Base-by-base conservation (phyloP, 2,888 invertebrate species). In the Dryococelus australis region DNA sequence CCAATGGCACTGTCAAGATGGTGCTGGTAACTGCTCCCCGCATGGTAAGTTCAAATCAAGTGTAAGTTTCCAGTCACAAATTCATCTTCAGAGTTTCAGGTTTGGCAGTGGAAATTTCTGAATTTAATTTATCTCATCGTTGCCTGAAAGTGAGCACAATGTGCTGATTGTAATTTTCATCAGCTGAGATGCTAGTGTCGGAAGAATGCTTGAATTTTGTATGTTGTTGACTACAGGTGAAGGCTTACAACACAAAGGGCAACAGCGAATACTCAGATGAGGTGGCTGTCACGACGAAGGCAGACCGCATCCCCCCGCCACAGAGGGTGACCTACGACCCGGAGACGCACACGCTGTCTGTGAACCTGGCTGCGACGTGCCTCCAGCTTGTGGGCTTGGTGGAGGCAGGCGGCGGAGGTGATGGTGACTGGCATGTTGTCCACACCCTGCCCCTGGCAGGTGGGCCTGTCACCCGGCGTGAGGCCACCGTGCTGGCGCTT, bases 231-330 rank as follows among this genome's bases (percentile, higher is more conserved):
- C 91, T 92, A 12, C 92, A 96, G 95, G 95, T 97, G 88, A 97
- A 97, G 93, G 98, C 98, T 0, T 94, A 97, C 89, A 98, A 98
- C 91, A 96, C 97, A 0, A 97, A 97, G 92, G 97, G 97, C 26
- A 95, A 96, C 90, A 98, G 98, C 89, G 97, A 97, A 89, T 97
- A 96, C 91, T 98, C 98, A 0, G 97, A 97, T 90, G 97, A 97
- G 91, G 95, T 97, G 84, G 94, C 95, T 0, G 96, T 96, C 80
- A 96, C 96, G 8, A 98, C 98, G 0, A 96, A 96, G 90, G 97
- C 98, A 27, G 97, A 97, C 90, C 95, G 96, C 91, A 97, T 98
- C 86, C 96, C 97, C 0, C 93, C 96, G 0, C 97, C 98, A 0
- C 94, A 97, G 89, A 94, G 96, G 89, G 97, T 97, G 43, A 96